Evolutionary conservation across 1,140 invertebrate species (phyloP).

Genomic region (Penaeus chinensis): DNA sequence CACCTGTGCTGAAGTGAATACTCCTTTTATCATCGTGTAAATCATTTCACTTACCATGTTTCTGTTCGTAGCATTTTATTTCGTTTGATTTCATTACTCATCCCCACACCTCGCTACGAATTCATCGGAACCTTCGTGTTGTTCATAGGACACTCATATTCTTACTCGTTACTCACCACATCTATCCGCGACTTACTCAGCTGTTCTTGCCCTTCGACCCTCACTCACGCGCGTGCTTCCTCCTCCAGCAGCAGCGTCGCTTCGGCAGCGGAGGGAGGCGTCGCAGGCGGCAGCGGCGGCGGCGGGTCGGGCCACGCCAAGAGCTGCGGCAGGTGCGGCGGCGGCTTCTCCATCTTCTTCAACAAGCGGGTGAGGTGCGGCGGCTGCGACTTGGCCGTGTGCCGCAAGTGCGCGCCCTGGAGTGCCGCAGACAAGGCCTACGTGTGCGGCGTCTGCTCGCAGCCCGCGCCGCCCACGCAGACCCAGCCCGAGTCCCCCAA

Average conservation of each 20-base stretch:
- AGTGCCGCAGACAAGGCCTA: conserved; percentile 53
- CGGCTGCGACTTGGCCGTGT: conserved; percentile 63
- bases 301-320: neutral
- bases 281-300: neutral
- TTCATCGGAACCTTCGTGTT: neutral
- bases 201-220: no score
- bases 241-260: neutral
- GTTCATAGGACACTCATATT: neutral
- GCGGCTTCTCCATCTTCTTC: conserved; percentile 62
- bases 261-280: neutral
- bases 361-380: conserved; percentile 63
- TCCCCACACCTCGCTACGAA: no score
- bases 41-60: no score
- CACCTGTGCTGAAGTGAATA: no score
- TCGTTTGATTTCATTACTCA: no score
- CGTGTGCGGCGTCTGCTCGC: conserved; percentile 60
- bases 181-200: no score
- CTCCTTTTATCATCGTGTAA: no score
- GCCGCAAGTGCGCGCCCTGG: conserved; percentile 63
- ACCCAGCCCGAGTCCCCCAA: neutral
- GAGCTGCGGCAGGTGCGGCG: conserved; percentile 55
- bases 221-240: no score
- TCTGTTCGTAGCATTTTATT: no score
- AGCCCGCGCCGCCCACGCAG: neutral
- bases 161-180: no score